Percentiles rank a stretch among this genome's conserved stretches.
These are phyloP conservation scores for Plestiodon gilberti DNA, from an alignment of 2,113 vertebrate genomes.

Conservation along the genomic window DNA sequence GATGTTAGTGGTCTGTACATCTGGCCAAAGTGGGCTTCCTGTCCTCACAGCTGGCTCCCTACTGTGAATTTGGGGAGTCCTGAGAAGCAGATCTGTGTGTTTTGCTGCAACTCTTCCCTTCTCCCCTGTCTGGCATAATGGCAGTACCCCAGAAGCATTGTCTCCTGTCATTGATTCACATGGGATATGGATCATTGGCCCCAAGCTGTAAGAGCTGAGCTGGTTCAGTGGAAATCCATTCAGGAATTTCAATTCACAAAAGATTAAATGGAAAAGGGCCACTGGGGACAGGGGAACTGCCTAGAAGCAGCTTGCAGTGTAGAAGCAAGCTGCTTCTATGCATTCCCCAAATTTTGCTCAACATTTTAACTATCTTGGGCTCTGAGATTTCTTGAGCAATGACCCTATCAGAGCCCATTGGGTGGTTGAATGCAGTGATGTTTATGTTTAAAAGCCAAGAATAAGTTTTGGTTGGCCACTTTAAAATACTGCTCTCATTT, in stretches of 20 bases:
- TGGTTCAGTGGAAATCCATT: not conserved
- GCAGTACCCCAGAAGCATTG: not conserved
- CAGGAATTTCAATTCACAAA: not conserved
- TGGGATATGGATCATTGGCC: not conserved
- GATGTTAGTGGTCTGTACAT: not conserved
- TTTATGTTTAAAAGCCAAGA: conserved; percentile 44
- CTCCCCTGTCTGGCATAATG: too few relatives aligned
- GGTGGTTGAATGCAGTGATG: conserved; percentile 7
- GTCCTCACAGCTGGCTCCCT: not conserved
- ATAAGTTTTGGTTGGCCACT: conserved; percentile 10
- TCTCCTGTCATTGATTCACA: not conserved
- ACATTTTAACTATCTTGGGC: conserved; percentile 18
- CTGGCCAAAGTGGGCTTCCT: not conserved
- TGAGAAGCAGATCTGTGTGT: too few relatives aligned
- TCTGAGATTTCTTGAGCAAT: not conserved
- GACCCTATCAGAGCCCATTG: conserved; percentile 5
- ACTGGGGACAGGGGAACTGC: not conserved
- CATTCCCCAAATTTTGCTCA: not conserved
- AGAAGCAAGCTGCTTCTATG: not conserved
- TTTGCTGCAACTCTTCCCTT: not conserved
- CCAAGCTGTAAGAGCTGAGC: not conserved
- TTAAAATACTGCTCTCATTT: conserved; percentile 43
- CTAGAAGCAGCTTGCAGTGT: not conserved
- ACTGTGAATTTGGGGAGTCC: not conserved
- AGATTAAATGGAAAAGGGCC: not conserved